Evolutionary conservation across 2,113 vertebrate species (phyloP), one percentile per base, ranked within the genome.

Genomic region (Pardalotus punctatus): DNA sequence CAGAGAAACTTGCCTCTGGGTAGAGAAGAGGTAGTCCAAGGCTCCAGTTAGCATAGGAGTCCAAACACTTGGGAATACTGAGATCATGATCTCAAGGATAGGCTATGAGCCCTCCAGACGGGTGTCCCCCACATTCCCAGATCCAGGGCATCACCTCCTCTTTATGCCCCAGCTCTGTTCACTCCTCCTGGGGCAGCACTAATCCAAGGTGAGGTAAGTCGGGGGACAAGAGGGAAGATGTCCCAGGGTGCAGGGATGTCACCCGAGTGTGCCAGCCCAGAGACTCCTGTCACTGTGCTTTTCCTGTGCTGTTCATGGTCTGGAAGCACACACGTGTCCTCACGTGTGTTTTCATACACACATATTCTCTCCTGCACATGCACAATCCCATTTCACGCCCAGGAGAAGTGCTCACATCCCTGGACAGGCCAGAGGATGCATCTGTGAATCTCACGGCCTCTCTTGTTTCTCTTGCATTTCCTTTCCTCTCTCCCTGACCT

Each of bases 401-500:
- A 12, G 60, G 24, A 76, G 71, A 38, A 53, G 38, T 1, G 5
- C 51, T 42, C 14, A 28, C 71, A 40, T 33, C 81, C 87, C 70
- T 8, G 61, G n/a, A 17, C 64, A 71, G 6, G 1, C 53, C 54
- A 65, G 78, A 92, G 94, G 90, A 86, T 45, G 4, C 50, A 80
- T 70, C 82, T 90, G 86, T 31, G 18, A 14, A 57, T 62, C 67
- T 66, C 80, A 4, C 33, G 54, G 64, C 54, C 86, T 87, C 56
- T 27, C 56, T 42, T 48, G 50, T 61, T 93, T 81, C 81, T 76
- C 66, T 73, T 42, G 3, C 50, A 35, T 58, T 95, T 92, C 94
- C 76, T 92, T 29, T 67, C 88, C 86, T 92, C 82, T 69, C 67
- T 88, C 67, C 79, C 74, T 81, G 92, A 80, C 82, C 85, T 95